Base-by-base conservation (phyloP, 2,113 vertebrate species). In the Ursus arctos region DNA sequence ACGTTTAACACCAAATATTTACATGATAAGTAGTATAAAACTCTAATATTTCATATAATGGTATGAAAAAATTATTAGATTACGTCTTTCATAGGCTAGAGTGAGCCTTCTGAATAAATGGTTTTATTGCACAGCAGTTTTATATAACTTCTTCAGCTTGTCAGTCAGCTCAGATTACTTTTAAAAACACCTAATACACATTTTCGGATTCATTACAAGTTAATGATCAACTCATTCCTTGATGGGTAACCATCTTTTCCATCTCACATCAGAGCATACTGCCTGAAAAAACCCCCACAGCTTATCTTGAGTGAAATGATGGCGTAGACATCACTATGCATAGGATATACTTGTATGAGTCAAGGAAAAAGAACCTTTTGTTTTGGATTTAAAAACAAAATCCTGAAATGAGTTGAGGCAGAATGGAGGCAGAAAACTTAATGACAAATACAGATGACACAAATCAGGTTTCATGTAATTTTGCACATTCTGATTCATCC, bases 361-460 rank as follows among this genome's bases (percentile, higher is more conserved):
- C 97, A 96, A 96, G 92, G 88, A 86, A 97, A 97, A 97, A 97
- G 36, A 88, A 96, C n/a, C 96, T 93, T 87, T 90, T 57, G 51
- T 61, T 94, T 90, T 69, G 82, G 77, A 93, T 80, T 86, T 72
- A 81, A 91, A 95, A 91, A 83, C 53, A 91, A 80, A 94, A 81
- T 69, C 77, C 82, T 71, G 69, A 97, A 97, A 98, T 92, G 83
- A 97, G 55, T 57, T 96, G 49, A 85, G 94, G 74, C 67, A 69
- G 33, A 96, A 87, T 5, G 7, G 89, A 96, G 79, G 83, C 59
- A 87, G n/a, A 36, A 88, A 67, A 80, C 84, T 72, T 77, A 91
- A 77, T 28, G 67, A 86, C 53, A 93, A 94, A 92, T 1, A 43
- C 47, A 88, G 76, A 71, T 77, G 47, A 91, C 24, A 67, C 59